phyloP scores from a whole-genome alignment of 1,140 invertebrate species.

The Drosophila bocki region DNA sequence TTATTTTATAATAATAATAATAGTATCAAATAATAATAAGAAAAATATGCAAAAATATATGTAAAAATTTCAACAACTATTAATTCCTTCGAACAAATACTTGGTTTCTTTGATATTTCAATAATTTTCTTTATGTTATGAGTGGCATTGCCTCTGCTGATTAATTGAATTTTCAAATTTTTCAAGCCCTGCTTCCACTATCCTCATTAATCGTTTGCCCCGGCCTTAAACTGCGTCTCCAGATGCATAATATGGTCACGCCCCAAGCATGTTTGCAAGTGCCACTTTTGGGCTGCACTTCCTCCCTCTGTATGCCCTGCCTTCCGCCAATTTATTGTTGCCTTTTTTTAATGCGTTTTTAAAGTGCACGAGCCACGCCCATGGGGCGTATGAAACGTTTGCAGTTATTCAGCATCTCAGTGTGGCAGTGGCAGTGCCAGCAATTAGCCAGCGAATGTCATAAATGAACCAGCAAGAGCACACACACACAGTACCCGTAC shows the following conservation, averaged over 20 bases:
- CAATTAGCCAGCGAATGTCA: conserved; percentile 67
- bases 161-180: conserved; percentile 75
- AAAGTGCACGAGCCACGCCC: conserved; percentile 64
- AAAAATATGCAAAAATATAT: no score
- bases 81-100: no score
- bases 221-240: conserved; percentile 28
- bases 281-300: conserved; percentile 64
- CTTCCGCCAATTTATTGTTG: conserved; percentile 46
- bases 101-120: background rate
- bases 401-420: conserved; percentile 26
- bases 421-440: conserved; percentile 17
- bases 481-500: conserved; percentile 16
- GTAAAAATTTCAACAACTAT: background rate
- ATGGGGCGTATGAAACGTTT: conserved; percentile 48
- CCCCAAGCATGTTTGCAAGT: conserved; percentile 76
- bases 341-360: conserved; percentile 62
- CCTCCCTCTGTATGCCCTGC: background rate
- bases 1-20: no score
- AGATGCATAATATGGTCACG: conserved; percentile 48
- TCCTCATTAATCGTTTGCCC: conserved; percentile 52
- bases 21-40: no score
- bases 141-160: conserved; percentile 11
- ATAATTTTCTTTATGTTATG: background rate
- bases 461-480: conserved; percentile 42
- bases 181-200: conserved; percentile 7